Conservation (phyloP, 2,797 vertebrate genomes). For the Myripristis jacobus region DNA sequence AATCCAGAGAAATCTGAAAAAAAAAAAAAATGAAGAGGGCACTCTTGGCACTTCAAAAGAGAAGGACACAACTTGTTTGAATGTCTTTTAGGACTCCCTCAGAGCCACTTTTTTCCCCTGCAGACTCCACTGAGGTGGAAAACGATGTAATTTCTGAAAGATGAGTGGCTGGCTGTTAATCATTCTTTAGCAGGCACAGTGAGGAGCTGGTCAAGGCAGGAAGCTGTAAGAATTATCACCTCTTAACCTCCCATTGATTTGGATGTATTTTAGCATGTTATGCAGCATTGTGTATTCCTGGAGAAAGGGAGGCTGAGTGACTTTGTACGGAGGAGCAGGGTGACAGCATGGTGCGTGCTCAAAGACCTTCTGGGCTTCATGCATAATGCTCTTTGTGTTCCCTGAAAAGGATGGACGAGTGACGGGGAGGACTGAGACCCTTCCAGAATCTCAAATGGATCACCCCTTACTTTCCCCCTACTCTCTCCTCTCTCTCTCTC, state of each 20-base stretch:
- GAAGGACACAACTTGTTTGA: conserved; percentile 63
- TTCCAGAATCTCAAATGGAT: conserved; percentile 81
- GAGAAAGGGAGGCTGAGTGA: conserved; percentile 62
- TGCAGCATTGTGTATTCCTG: conserved; percentile 63
- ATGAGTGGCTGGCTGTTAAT: conserved; percentile 56
- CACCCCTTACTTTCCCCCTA: conserved; percentile 59
- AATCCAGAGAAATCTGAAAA: conserved; percentile 66
- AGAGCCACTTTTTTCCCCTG: conserved; percentile 38
- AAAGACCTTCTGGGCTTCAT: conserved; percentile 87
- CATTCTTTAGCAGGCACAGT: conserved; percentile 47
- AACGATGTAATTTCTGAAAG: conserved; percentile 59
- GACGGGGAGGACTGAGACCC: conserved; percentile 74
- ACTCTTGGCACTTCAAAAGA: conserved; percentile 73
- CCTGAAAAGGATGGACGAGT: conserved; percentile 78
- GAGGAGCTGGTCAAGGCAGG: conserved; percentile 56
- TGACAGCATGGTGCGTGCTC: conserved; percentile 77
- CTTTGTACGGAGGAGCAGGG: conserved; percentile 68
- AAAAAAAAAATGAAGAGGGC: conserved; percentile 62
- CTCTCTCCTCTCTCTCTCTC: conserved; percentile 22
- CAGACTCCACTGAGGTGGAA: conserved; percentile 43
- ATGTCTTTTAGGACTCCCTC: conserved; percentile 55
- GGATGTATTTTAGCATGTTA: conserved; percentile 60
- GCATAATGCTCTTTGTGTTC: conserved; percentile 89
- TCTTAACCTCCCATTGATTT: conserved; percentile 73
- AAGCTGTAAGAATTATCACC: conserved; percentile 65